Conservation (phyloP, 1,140 invertebrate species). For the Riptortus pedestris region DNA sequence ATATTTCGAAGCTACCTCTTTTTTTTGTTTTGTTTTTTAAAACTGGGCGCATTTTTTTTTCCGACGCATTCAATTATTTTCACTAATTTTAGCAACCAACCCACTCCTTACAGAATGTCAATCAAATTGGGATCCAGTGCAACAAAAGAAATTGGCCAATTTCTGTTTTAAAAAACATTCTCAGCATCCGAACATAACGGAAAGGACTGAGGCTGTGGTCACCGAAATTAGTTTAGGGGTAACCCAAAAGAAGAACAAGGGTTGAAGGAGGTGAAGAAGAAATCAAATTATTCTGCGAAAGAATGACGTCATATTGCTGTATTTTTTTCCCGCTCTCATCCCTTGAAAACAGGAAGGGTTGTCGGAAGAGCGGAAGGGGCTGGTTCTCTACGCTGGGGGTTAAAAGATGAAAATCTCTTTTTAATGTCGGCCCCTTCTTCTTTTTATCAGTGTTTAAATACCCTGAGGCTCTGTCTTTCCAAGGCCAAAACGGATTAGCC, state of each 20-base stretch:
- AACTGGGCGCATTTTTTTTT: too few species aligned
- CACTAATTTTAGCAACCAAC: too few species aligned
- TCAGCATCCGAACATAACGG: too few species aligned
- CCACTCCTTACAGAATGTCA: too few species aligned
- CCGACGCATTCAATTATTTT: too few species aligned
- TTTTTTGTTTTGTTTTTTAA: too few species aligned
- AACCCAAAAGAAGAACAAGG: background rate
- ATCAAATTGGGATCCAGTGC: too few species aligned
- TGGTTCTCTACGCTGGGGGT: background rate
- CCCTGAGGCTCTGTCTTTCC: background rate
- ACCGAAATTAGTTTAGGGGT: constrained; percentile 9
- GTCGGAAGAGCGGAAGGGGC: background rate
- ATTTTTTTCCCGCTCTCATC: constrained; percentile 1
- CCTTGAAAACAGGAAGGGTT: constrained; percentile 17
- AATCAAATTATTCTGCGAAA: constrained; percentile 9
- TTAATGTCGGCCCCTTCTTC: constrained; percentile 19
- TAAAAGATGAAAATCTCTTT: constrained; percentile 29
- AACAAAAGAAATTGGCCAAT: too few species aligned
- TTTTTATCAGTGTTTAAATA: constrained; percentile 14
- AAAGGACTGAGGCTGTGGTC: background rate
- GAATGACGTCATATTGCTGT: constrained; percentile 14
- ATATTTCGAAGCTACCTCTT: too few species aligned
- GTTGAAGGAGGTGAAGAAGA: constrained; percentile 4
- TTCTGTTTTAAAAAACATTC: too few species aligned
- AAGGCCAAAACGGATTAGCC: constrained; percentile 5